Base-by-base conservation (phyloP, 1,140 invertebrate genomes). In the Pogonus chalceus region DNA sequence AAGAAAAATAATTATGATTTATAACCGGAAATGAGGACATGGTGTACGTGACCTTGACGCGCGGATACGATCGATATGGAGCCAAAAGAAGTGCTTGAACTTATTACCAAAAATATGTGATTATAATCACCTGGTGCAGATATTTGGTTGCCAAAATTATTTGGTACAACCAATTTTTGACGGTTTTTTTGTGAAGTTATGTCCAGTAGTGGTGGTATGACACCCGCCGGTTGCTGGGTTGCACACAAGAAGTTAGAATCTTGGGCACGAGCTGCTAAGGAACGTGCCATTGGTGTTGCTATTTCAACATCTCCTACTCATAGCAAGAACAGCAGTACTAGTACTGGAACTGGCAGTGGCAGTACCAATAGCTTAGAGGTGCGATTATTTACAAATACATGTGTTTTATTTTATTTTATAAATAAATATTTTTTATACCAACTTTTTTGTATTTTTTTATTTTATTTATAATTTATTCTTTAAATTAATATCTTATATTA, bases 201-300 rank as follows among this genome's bases (percentile, higher is more conserved):
- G 37, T 43, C 37, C 37, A 14, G 26, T 4, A 14, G 26, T 14
- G 14, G 79, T 64, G 80, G 79, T 49, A 67, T 82, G 53, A 80
- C 81, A 56, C 81, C 82, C 20, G 79, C 81, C 20, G 77, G 80
- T 55, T 81, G 80, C 58, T 84, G 82, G 81, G 76, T 82, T 39
- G 79, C 82, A 1, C 82, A 84, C 65, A 83, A 83, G 62, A 70
- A 81, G 50, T 72, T 84, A 10, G 81, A 83, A 65, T 81, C 80
- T n/a, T 84, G 83, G 81, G 82, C 82, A 1, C 71, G 78, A 49
- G 79, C 81, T 12, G 82, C 82, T 31, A 77, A 81, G 58, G 80
- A 83, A 60, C 69, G 81, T 20, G 80, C 80, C 4, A 76, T 78
- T 31, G 80, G 67, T 20, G 22, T 14, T 51, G n/a, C n/a, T n/a